phyloP scores from a whole-genome alignment of 2,888 invertebrate species.

The Meliscaeva auricollis region DNA sequence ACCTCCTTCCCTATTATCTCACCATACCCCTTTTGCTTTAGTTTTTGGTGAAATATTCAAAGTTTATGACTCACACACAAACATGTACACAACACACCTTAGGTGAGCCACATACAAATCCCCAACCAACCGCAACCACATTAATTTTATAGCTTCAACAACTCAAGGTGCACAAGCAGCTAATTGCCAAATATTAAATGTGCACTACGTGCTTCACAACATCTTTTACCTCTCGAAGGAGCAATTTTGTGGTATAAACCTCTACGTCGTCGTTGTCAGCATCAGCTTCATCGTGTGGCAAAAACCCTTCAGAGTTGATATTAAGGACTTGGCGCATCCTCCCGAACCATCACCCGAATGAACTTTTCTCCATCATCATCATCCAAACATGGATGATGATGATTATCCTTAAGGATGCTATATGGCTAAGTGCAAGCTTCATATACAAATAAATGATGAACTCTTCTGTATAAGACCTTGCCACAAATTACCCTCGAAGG shows the following conservation, averaged over 20 bases:
- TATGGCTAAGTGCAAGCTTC: slow-evolving; percentile 49
- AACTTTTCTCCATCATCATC: background rate
- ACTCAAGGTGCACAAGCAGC: slow-evolving; percentile 68
- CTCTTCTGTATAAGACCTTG: slow-evolving; percentile 47
- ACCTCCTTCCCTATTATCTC: too few species aligned
- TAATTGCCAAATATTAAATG: slow-evolving; percentile 75
- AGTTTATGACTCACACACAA: slow-evolving; percentile 28
- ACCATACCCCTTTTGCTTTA: background rate
- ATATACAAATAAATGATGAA: slow-evolving; percentile 57
- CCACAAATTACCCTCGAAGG: slow-evolving; percentile 65
- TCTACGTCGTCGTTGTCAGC: background rate
- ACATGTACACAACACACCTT: background rate
- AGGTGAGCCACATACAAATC: slow-evolving; percentile 62
- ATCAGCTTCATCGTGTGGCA: background rate
- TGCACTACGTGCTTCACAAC: slow-evolving; percentile 58
- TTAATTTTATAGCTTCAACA: slow-evolving; percentile 63
- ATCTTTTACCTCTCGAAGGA: slow-evolving; percentile 47
- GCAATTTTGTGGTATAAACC: slow-evolving; percentile 38
- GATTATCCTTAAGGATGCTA: slow-evolving; percentile 54
- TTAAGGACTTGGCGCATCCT: slow-evolving; percentile 19
- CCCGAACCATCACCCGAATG: background rate
- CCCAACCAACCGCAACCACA: slow-evolving; percentile 54
- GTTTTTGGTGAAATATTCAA: slow-evolving; percentile 19
- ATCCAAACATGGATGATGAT: slow-evolving; percentile 10
- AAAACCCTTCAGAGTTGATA: slow-evolving; percentile 32